A percentile compares a stretch with the other conserved stretches of the same genome.
These are phyloP conservation scores for Nilaparvata lugens DNA, from an alignment of 1,140 invertebrate genomes.

Conservation along the genomic window DNA sequence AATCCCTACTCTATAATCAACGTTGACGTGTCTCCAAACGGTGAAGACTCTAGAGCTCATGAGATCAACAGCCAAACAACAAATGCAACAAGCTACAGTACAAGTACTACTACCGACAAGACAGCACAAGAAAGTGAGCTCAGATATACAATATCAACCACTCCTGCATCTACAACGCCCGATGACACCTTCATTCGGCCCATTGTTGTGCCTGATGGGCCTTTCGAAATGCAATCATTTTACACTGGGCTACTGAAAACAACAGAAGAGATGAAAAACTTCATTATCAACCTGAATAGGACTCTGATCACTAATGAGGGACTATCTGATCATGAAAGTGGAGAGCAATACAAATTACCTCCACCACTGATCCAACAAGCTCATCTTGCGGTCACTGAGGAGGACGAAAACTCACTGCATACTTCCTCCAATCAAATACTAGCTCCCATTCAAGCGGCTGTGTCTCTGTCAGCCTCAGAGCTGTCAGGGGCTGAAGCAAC, in stretches of 20 bases:
- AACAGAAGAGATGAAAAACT: no score
- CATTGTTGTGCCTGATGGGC: constrained; percentile 6
- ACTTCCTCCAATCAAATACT: constrained; percentile 32
- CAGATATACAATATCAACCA: not conserved
- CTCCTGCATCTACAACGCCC: not conserved
- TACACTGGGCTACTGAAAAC: not conserved
- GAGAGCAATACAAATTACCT: not conserved
- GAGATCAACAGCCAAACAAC: not conserved
- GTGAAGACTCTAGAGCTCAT: not conserved
- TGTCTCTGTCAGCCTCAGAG: constrained; percentile 30
- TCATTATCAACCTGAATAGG: no score
- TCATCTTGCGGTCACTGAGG: constrained; percentile 8
- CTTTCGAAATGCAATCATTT: not conserved
- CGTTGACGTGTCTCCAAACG: constrained; percentile 9
- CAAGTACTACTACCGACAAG: no score
- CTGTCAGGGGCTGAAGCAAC: constrained; percentile 23
- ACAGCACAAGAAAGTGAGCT: no score
- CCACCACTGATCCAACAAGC: constrained; percentile 5
- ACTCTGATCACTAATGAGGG: no score
- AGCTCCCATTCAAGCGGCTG: constrained; percentile 39
- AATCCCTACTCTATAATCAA: constrained; percentile 22
- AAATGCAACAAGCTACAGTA: no score
- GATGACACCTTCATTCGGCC: constrained; percentile 4
- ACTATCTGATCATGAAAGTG: not conserved
- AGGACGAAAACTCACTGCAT: not conserved